Evolutionary conservation across 2,113 vertebrate genomes (phyloP), one percentile per base, ranked within the genome.

Genomic region (Hipposideros armiger): DNA sequence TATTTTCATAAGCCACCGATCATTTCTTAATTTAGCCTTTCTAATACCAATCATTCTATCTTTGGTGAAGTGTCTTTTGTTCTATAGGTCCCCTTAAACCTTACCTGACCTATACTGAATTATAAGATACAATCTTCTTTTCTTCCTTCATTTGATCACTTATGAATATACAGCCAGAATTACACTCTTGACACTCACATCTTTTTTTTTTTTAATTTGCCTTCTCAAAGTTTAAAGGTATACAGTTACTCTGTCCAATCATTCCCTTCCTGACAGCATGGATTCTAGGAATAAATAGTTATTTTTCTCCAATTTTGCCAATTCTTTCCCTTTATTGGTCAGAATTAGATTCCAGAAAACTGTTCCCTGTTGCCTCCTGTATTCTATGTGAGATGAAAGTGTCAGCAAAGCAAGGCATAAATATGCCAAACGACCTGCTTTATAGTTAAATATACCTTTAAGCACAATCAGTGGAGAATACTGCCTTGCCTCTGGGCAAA

Each of bases 291-390:
- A 69, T 30, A 62, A 30, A 56, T 74, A 67, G 47, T 66, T 58
- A 60, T 52, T 74, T 82, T 86, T 69, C 67, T 92, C 24, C 67
- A 67, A 67, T 50, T 32, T 90, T 36, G 42, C 20, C 19, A 54
- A 8, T 83, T 15, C 62, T 66, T 78, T 89, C 4, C 16, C 30
- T 30, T 54, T 73, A 7, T 47, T 54, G 30, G 22, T 66, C 50
- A 96, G 56, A 66, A 70, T 85, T 70, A 66, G n/a, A 88, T 32
- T 54, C 45, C 70, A 80, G 73, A 32, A 67, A 74, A 86, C 15
- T 24, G 5, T 62, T 89, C 54, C 22, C 2, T 62, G 2, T 82
- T 76, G 45, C 67, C 54, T 69, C 40, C 28, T 76, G 4, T 76
- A 30, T 9, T 73, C 13, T 81, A 62, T 69, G 28, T 87, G 62